Percentiles rank a stretch among this genome's conserved stretches.
Evolutionary conservation across 2,797 vertebrate species (phyloP).

Genomic region (Sphenopsis melanotis): DNA sequence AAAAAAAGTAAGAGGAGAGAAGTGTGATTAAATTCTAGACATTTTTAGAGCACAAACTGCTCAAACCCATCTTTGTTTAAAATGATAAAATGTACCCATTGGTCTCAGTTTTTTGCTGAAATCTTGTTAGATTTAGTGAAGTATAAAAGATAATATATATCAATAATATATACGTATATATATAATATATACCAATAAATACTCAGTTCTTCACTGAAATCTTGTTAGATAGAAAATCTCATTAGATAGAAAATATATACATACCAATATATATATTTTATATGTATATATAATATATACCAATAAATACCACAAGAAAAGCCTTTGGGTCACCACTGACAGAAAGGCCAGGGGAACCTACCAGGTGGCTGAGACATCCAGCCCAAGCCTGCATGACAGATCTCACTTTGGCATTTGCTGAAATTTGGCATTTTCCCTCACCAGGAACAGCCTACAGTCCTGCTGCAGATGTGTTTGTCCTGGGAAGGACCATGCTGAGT

Average conservation of each 20-base stretch:
- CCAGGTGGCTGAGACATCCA: neutral
- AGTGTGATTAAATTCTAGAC: neutral
- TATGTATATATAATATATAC: neutral
- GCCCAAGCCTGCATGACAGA: neutral
- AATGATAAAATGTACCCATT: neutral
- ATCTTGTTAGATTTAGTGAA: neutral
- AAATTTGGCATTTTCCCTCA: neutral
- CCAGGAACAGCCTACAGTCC: neutral
- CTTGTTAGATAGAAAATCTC: too few species aligned
- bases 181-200: too few species aligned
- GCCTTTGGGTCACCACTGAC: neutral
- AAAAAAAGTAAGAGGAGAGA: neutral
- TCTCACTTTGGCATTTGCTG: neutral
- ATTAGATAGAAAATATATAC: too few species aligned
- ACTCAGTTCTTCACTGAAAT: too few species aligned
- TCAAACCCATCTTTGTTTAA: neutral
- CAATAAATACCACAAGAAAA: neutral
- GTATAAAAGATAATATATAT: neutral
- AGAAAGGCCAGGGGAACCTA: neutral
- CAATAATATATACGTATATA: neutral
- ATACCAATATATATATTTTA: too few species aligned
- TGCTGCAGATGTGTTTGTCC: neutral
- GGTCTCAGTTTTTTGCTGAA: neutral
- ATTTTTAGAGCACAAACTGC: neutral
- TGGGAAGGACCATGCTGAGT: neutral